Conservation (phyloP, 2,797 vertebrate genomes). For the Lacerta agilis region DNA sequence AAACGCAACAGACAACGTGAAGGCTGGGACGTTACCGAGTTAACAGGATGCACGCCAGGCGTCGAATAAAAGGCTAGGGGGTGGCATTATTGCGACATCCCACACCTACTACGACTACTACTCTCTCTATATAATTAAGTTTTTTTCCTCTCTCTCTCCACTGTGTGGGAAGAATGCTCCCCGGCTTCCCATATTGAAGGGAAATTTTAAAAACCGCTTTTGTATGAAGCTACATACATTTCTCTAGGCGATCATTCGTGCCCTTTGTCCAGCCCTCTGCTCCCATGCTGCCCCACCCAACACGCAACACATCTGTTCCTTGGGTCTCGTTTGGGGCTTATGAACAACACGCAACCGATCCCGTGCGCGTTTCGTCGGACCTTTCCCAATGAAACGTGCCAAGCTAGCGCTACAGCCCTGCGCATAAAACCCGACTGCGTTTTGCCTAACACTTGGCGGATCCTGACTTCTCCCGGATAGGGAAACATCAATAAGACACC, state of each 20-base stretch:
- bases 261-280: too few species aligned
- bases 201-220: background rate
- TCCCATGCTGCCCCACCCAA: too few species aligned
- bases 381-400: background rate
- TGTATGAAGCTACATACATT: background rate
- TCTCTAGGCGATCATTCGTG: background rate
- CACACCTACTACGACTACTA: too few species aligned
- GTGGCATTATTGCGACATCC: too few species aligned
- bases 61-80: too few species aligned
- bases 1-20: too few species aligned
- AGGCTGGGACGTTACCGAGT: background rate
- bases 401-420: background rate
- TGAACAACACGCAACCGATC: background rate
- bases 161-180: background rate
- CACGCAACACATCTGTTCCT: background rate
- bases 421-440: background rate
- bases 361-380: background rate
- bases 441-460: too few species aligned
- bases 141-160: background rate
- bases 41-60: background rate
- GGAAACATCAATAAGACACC: background rate
- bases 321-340: too few species aligned
- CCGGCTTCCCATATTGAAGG: background rate
- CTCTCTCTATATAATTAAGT: background rate
- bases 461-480: background rate